Evolutionary conservation across 1,140 invertebrate species (phyloP), one percentile per base, ranked within the genome.

Genomic region (Atta colombica): DNA sequence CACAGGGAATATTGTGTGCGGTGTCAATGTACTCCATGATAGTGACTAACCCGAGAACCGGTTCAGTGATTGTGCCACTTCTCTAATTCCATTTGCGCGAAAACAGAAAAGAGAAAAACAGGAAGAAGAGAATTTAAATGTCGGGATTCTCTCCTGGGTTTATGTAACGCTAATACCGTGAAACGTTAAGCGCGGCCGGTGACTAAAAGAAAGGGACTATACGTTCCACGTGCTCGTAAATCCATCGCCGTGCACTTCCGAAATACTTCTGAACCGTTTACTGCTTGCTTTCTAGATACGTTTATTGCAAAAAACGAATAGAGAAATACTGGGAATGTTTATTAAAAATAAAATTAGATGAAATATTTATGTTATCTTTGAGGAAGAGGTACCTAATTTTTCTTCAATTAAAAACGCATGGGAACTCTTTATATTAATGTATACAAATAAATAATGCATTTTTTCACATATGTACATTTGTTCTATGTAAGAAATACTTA

Each of bases 11-110:
- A 84, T 74, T 84, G 49, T 77, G 60, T 45, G 66, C 53, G 71
- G 77, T 87, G 55, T 84, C 72, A 87, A 89, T 84, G 65, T 61
- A 72, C 72, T 78, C 66, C 84, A 68, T 87, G 39, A 75, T 53
- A 58, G 49, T 78, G 72, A 69, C 69, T 28, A 81, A 49, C 39
- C 28, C 66, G 55, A 68, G 60, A 80, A 87, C 69, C 81, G 55
- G 66, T 90, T 81, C 66, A 53, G 78, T 87, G 60, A 88, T 87
- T 60, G n/a, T 55, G 51, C 60, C 6, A 68, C 60, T 78, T 49
- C 31, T 77, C 49, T 85, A 78, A 74, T 78, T 85, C 49, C 60
- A 63, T 74, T 49, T 39, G 49, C 55, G 80, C 39, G 80, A 75
- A 68, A 45, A 45, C 39, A 45, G 51, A 18, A n/a, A 39, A 77